A percentile compares a stretch with the other conserved stretches of the same genome.
Conservation (phyloP, 1,140 invertebrate species). For the Metaphire vulgaris region DNA sequence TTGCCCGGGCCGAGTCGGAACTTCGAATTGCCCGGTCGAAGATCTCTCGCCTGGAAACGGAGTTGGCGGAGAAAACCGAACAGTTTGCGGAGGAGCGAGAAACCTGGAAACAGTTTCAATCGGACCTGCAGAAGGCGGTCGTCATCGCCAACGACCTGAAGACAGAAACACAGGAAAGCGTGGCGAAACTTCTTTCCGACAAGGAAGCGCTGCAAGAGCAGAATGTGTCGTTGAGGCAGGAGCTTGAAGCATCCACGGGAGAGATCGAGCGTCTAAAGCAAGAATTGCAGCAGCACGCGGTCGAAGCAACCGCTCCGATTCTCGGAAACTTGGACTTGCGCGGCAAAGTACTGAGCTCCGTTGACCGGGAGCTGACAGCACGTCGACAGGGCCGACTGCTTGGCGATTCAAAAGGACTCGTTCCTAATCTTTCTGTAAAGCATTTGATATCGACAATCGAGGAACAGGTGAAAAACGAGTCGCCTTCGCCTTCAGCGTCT, state of each 20-base stretch:
- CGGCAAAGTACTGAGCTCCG: conserved; percentile 36
- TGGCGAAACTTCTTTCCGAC: conserved; percentile 72
- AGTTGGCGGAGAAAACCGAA: conserved; percentile 35
- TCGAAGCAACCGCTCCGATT: not conserved
- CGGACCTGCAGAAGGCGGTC: conserved; percentile 83
- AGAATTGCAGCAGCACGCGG: not conserved
- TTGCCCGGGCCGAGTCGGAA: conserved; percentile 36
- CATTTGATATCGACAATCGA: conserved; percentile 83
- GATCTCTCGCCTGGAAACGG: conserved; percentile 32
- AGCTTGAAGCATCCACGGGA: conserved; percentile 8
- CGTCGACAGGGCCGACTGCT: conserved; percentile 34
- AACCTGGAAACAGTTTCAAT: conserved; percentile 90
- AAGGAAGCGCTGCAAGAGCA: conserved; percentile 74
- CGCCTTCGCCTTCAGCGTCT: conserved; percentile 12
- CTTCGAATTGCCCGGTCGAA: conserved; percentile 25
- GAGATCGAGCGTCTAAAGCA: conserved; percentile 12
- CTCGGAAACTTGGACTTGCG: conserved; percentile 4
- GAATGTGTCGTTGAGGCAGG: conserved; percentile 58
- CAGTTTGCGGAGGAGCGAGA: conserved; percentile 56
- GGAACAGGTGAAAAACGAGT: conserved; percentile 60
- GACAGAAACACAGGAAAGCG: conserved; percentile 58
- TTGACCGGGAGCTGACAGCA: conserved; percentile 41
- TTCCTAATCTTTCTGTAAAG: conserved; percentile 69
- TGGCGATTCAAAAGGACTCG: conserved; percentile 34
- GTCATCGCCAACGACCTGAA: conserved; percentile 91